These are phyloP conservation scores for Rhinolophus ferrumequinum DNA, from an alignment of 2,113 vertebrate species.

Conservation along the genomic window DNA sequence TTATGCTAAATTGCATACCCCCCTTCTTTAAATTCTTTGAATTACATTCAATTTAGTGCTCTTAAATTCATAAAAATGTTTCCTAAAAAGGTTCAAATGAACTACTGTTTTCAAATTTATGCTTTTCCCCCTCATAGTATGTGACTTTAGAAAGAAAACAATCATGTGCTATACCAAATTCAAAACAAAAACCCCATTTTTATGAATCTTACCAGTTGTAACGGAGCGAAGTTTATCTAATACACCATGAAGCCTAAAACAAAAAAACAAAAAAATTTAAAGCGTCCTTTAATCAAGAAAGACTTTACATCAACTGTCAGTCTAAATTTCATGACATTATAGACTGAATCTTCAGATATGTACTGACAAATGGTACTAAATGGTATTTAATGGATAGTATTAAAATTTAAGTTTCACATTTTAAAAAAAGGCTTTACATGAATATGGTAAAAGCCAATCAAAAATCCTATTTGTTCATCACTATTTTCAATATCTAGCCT, in stretches of 20 bases:
- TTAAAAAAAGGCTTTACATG: neutral
- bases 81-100: constrained; percentile 42
- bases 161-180: neutral
- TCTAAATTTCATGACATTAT: constrained; percentile 31
- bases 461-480: neutral
- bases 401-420: neutral
- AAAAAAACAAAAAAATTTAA: constrained; percentile 35
- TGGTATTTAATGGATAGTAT: neutral
- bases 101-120: constrained; percentile 28
- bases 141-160: neutral
- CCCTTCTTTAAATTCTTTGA: neutral
- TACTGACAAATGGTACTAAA: neutral
- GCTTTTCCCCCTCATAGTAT: neutral
- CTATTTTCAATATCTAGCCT: neutral
- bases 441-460: neutral
- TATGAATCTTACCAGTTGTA: constrained; percentile 91
- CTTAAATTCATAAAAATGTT: constrained; percentile 6
- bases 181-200: neutral
- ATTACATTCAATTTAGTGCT: constrained; percentile 15
- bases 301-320: constrained; percentile 28
- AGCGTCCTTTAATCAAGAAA: constrained; percentile 30
- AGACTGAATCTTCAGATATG: constrained; percentile 1
- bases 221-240: constrained; percentile 96
- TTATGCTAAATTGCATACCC: neutral
- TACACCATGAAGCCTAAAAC: constrained; percentile 95